Evolutionary conservation across 2,797 vertebrate genomes (phyloP).

Genomic region (Varecia variegata): DNA sequence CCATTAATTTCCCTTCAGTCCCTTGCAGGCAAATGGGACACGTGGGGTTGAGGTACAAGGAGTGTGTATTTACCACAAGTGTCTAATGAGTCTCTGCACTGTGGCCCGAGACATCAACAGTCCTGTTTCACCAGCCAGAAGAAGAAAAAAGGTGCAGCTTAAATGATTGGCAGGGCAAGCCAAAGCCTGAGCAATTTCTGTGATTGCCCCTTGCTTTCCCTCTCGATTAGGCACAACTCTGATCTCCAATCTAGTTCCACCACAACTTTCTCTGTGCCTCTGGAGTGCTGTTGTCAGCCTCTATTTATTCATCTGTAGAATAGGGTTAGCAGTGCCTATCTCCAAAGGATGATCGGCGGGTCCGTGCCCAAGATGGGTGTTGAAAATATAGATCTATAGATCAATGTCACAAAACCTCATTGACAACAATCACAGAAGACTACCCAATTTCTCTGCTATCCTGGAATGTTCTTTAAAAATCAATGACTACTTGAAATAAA

Average conservation of each 20-base stretch:
- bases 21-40: neutral
- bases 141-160: neutral
- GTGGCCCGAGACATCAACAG: neutral
- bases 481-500: neutral
- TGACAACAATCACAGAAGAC: neutral
- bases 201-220: neutral
- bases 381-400: neutral
- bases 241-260: neutral
- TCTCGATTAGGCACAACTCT: neutral
- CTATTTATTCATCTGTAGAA: neutral
- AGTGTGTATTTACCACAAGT: neutral
- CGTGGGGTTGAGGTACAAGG: neutral
- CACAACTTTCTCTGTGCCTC: neutral
- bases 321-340: neutral
- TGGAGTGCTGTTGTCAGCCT: neutral
- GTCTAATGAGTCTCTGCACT: neutral
- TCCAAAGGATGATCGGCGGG: neutral
- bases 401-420: slow-evolving; percentile 6
- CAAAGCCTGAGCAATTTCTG: neutral
- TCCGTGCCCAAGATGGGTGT: neutral
- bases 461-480: neutral
- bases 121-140: neutral
- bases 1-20: neutral
- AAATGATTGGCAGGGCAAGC: neutral
- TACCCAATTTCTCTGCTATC: slow-evolving; percentile 1